Conservation (phyloP, 2,113 vertebrate genomes). For the Megaceryle maxima region DNA sequence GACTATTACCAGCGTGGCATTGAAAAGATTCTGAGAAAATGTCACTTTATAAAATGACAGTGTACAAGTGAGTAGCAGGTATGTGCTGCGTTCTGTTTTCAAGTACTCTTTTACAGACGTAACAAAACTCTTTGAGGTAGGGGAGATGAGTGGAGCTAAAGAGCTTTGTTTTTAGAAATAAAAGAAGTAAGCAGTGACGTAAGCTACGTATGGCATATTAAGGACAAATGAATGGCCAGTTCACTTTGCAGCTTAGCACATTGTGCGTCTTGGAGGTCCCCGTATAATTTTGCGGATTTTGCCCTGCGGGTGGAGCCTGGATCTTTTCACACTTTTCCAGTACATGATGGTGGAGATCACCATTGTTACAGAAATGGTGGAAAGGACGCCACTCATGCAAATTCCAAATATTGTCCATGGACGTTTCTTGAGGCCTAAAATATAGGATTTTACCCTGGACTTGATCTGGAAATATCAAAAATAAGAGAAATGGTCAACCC, state of each 20-base stretch:
- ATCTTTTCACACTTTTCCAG: slow-evolving; percentile 87
- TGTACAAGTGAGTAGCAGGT: background rate
- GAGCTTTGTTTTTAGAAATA: slow-evolving; percentile 26
- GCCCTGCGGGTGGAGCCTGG: slow-evolving; percentile 82
- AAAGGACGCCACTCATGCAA: slow-evolving; percentile 80
- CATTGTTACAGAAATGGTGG: slow-evolving; percentile 82
- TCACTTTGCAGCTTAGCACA: slow-evolving; percentile 65
- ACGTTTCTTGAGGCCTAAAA: slow-evolving; percentile 86
- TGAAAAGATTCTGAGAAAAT: background rate
- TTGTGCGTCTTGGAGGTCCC: slow-evolving; percentile 70
- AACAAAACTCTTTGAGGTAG: slow-evolving; percentile 65
- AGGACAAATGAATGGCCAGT: slow-evolving; percentile 67
- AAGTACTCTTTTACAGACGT: slow-evolving; percentile 93
- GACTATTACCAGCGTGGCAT: background rate
- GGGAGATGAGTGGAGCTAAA: slow-evolving; percentile 15
- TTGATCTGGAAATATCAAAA: slow-evolving; percentile 87
- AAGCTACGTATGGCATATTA: slow-evolving; percentile 62
- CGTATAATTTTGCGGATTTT: slow-evolving; percentile 86
- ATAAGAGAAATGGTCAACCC: slow-evolving; percentile 63
- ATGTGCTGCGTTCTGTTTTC: slow-evolving; percentile 71
- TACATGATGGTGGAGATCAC: slow-evolving; percentile 86
- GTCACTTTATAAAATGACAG: background rate
- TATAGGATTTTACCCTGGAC: slow-evolving; percentile 84
- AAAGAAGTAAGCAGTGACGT: background rate
- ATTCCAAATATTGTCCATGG: slow-evolving; percentile 87